Percentiles rank a stretch among this genome's conserved stretches.
phyloP scores from a whole-genome alignment of 2,888 invertebrate species.

The Heliconius ismenius region DNA sequence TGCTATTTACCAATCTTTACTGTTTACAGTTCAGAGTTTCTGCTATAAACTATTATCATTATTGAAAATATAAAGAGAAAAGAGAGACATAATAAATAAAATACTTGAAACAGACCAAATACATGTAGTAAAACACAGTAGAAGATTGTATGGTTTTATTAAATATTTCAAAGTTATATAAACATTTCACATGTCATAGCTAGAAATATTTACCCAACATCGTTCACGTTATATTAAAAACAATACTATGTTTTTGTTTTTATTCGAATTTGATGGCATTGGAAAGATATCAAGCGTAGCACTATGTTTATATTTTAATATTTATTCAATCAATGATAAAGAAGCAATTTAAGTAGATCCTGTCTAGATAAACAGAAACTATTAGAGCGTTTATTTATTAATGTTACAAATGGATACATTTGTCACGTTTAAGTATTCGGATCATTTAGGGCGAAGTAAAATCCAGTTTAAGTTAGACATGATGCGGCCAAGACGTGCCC shows the following conservation, averaged over 20 bases:
- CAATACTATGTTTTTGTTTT: conserved; percentile 17
- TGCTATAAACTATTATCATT: too few species aligned
- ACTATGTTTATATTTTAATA: not conserved
- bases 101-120: not conserved
- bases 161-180: conserved; percentile 3
- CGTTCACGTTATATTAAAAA: not conserved
- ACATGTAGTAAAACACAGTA: not conserved
- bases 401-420: not conserved
- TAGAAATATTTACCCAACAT: conserved; percentile 7
- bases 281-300: not conserved
- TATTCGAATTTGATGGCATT: conserved; percentile 15
- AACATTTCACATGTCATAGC: conserved; percentile 15
- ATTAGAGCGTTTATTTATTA: not conserved
- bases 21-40: too few species aligned
- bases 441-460: not conserved
- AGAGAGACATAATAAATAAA: too few species aligned
- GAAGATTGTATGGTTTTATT: not conserved
- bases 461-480: not conserved
- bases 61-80: too few species aligned
- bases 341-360: not conserved
- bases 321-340: conserved; percentile 7
- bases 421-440: not conserved
- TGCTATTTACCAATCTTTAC: too few species aligned
- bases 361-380: conserved; percentile 7
- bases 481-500: conserved; percentile 10